A percentile compares a stretch with the other conserved stretches of the same genome.
phyloP scores from a whole-genome alignment of 2,113 vertebrate species.

The Mugil cephalus region DNA sequence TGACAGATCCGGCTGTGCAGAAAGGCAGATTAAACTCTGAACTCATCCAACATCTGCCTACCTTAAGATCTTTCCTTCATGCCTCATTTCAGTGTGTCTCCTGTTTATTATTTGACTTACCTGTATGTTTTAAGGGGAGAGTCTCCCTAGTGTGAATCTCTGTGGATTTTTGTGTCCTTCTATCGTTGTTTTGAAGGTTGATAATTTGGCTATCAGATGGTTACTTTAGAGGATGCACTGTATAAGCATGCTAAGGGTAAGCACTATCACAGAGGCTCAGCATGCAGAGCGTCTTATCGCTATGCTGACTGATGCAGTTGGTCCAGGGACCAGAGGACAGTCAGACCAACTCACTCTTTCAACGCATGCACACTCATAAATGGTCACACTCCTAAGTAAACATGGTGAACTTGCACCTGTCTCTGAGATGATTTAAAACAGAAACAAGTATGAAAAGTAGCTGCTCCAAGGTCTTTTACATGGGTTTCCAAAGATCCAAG shows the following conservation, averaged over 20 bases:
- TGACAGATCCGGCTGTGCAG: no score
- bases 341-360: conserved; percentile 4
- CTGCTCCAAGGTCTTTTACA: no score
- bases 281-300: conserved; percentile 62
- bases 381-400: conserved; percentile 29
- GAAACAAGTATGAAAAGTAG: no score
- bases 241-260: conserved; percentile 49
- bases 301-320: conserved; percentile 55
- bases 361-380: conserved; percentile 24
- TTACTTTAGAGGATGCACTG: conserved; percentile 7
- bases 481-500: no score
- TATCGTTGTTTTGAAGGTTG: conserved; percentile 50
- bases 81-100: background rate
- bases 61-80: no score
- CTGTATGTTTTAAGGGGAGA: background rate
- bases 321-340: conserved; percentile 27
- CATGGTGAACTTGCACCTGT: conserved; percentile 31
- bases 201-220: conserved; percentile 43
- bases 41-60: no score
- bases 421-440: conserved; percentile 21
- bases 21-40: no score
- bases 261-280: conserved; percentile 48
- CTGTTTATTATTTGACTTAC: background rate
- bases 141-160: conserved; percentile 17
- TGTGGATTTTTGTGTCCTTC: conserved; percentile 21